Percentiles rank a stretch among this genome's conserved stretches.
phyloP scores from a whole-genome alignment of 2,797 vertebrate species.

The Pipistrellus pygmaeus region DNA sequence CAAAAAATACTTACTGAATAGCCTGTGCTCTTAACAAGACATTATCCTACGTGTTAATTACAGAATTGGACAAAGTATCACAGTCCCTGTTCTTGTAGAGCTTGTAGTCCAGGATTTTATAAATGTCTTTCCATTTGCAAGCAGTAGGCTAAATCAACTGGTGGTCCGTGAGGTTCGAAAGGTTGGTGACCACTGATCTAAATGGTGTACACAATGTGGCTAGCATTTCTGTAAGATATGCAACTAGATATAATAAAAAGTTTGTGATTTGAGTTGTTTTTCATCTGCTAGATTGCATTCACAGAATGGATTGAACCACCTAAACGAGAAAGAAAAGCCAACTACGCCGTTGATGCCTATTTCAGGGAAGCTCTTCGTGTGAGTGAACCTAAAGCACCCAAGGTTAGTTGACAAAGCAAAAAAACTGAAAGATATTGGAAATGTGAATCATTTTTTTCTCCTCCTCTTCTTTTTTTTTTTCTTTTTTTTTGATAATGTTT shows the following conservation, averaged over 20 bases:
- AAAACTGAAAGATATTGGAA: background rate
- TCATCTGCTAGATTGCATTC: slow-evolving; percentile 92
- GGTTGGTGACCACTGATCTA: no score
- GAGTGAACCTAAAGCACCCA: slow-evolving; percentile 99
- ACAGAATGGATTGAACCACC: slow-evolving; percentile 99
- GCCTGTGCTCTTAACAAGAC: background rate
- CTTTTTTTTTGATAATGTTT: no score
- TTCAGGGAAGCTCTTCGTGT: slow-evolving; percentile 98
- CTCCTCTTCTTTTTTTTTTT: background rate
- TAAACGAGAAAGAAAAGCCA: slow-evolving; percentile 98
- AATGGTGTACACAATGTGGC: background rate
- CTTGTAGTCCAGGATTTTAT: background rate
- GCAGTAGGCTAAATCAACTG: background rate
- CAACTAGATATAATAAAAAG: background rate
- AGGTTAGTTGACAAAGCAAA: slow-evolving; percentile 88
- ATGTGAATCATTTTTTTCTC: background rate
- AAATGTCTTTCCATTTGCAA: background rate
- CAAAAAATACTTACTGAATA: slow-evolving; percentile 25
- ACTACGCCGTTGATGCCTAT: slow-evolving; percentile 99
- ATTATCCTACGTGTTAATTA: background rate
- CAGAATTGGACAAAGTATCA: background rate
- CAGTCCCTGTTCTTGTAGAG: background rate
- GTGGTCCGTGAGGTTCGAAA: no score
- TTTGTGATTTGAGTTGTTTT: slow-evolving; percentile 22
- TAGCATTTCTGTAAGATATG: background rate